Percentiles rank a stretch among this genome's conserved stretches.
Conservation (phyloP, 2,888 invertebrate genomes). For the Hydroisotoma schaefferi region DNA sequence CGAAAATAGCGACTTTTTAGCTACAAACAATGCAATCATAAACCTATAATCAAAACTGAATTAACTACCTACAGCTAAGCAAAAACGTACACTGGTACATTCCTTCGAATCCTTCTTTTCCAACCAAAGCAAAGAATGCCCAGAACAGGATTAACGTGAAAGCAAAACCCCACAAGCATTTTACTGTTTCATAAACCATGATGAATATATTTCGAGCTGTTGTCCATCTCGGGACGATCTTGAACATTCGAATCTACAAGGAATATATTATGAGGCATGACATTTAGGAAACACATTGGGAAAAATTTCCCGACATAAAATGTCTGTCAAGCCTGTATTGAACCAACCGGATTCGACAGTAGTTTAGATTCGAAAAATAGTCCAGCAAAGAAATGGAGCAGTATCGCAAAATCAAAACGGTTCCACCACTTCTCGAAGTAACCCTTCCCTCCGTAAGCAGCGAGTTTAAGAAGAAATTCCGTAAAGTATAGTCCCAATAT, state of each 20-base stretch:
- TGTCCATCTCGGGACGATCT: constrained; percentile 32
- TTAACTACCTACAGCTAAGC: neutral
- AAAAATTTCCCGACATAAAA: neutral
- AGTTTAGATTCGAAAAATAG: neutral
- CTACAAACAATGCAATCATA: constrained; percentile 1
- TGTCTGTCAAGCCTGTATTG: constrained; percentile 18
- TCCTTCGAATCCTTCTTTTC: constrained; percentile 1
- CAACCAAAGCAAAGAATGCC: constrained; percentile 23
- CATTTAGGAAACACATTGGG: neutral
- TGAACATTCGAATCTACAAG: constrained; percentile 26
- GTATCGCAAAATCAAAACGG: constrained; percentile 23
- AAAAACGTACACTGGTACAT: neutral
- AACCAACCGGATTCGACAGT: neutral
- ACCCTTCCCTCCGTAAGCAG: constrained; percentile 18
- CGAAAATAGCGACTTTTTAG: constrained; percentile 1
- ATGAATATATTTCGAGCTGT: constrained; percentile 18
- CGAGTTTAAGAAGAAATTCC: constrained; percentile 27
- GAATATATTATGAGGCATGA: neutral
- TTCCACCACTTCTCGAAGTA: constrained; percentile 28
- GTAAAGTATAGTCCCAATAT: constrained; percentile 17
- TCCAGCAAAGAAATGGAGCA: constrained; percentile 23
- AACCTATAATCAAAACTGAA: neutral
- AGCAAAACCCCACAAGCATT: constrained; percentile 22
- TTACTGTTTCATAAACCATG: constrained; percentile 23
- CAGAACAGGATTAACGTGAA: constrained; percentile 8